Evolutionary conservation across 2,888 invertebrate genomes (phyloP), one percentile per base, ranked within the genome.

Genomic region (Lomographa bimaculata): DNA sequence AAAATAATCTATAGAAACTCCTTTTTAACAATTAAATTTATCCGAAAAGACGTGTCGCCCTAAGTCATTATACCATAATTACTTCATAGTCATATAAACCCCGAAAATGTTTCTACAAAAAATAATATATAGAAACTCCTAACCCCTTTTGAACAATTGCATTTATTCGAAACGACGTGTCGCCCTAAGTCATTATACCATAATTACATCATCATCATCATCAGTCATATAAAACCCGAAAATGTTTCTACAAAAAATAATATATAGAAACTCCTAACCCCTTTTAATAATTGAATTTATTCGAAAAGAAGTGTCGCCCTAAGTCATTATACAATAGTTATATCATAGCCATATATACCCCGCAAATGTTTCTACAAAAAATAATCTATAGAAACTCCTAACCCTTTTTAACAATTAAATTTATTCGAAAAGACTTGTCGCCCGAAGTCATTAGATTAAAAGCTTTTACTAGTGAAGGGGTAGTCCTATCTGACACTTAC

Each of bases 381-480:
- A 36, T 40, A 44, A 45, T 45, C 42, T 43, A 32, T 37, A 34
- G 35, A 20, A 43, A 27, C 33, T 32, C 34, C 28, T 16, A 25
- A 36, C 36, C 40, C 38, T 46, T 50, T 44, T 37, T 39, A 46
- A 24, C 28, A 29, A 26, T 46, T 41, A 42, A 35, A 46, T 45
- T 40, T 48, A 51, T 45, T 41, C 38, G 45, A 42, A 46, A 37
- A 21, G 45, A 43, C 45, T 24, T 48, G 42, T 38, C 40, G 25
- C 32, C 29, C 25, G 2, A 11, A 39, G 35, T 45, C 27, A 39
- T 45, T 39, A 45, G 26, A 38, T 35, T 45, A 39, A 45, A 39
- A 39, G 44, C 30, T 41, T 32, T 28, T 9, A 7, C 9, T 17
- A 36, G 42, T 3, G 36, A 14, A 32, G 40, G 5, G 2, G 6